A percentile compares a stretch with the other conserved stretches of the same genome.
Conservation (phyloP, 2,797 vertebrate species). For the Somateria mollissima region DNA sequence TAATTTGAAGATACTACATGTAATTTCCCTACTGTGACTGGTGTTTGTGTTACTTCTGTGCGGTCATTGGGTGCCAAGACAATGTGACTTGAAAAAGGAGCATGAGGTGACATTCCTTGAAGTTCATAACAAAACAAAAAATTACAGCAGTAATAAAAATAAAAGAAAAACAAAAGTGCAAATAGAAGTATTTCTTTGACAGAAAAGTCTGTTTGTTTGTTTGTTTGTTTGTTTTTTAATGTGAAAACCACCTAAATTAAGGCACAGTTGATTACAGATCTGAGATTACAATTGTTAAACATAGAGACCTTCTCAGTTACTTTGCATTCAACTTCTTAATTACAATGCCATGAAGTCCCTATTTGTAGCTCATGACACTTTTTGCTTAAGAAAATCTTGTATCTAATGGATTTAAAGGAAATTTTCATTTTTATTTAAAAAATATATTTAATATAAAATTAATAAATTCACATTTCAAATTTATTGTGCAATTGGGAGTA, state of each 20-base stretch:
- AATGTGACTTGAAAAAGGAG: not conserved
- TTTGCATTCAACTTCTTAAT: not conserved
- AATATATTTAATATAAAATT: not conserved
- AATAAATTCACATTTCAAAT: not conserved
- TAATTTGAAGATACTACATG: not conserved
- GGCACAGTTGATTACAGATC: not conserved
- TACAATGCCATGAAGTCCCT: not conserved
- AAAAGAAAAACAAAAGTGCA: not conserved
- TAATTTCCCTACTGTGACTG: accelerated
- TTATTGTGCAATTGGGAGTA: not conserved
- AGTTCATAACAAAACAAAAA: not conserved
- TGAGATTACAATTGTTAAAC: not conserved
- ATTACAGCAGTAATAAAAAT: not conserved
- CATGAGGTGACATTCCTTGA: accelerated
- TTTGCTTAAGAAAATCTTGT: not conserved
- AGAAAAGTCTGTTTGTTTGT: not conserved
- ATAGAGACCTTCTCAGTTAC: not conserved
- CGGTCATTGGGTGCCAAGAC: not conserved
- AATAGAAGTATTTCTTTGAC: not conserved
- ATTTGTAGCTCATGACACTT: not conserved
- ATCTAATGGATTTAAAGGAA: not conserved
- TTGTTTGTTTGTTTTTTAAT: not conserved
- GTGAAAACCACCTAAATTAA: not conserved
- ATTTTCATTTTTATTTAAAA: not conserved
- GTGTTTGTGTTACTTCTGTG: not conserved